These are phyloP conservation scores for Napeogenes sylphis DNA, from an alignment of 2,888 invertebrate species.

Conservation along the genomic window DNA sequence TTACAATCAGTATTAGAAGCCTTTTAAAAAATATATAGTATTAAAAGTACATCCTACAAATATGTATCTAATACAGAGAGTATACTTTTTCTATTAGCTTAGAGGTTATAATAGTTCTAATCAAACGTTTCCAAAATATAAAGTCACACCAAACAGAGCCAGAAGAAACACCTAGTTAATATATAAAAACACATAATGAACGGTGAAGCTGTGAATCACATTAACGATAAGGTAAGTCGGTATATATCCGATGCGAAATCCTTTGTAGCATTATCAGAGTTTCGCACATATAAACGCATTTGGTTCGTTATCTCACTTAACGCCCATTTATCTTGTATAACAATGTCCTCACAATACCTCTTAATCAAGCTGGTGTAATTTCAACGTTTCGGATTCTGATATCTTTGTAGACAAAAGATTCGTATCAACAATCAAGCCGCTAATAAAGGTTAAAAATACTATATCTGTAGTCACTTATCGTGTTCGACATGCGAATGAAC, in stretches of 20 bases:
- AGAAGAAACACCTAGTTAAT: neutral
- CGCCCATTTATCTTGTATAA: constrained; percentile 76
- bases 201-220: neutral
- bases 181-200: neutral
- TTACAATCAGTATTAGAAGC: no score
- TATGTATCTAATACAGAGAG: no score
- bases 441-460: constrained; percentile 10
- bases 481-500: constrained; percentile 7
- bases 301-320: constrained; percentile 69
- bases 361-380: constrained; percentile 65
- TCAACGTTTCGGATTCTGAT: constrained; percentile 34
- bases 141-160: no score
- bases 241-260: constrained; percentile 56
- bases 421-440: constrained; percentile 34
- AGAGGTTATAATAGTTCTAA: no score
- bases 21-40: no score
- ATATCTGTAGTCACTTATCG: constrained; percentile 2
- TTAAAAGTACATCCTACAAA: no score
- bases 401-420: constrained; percentile 35
- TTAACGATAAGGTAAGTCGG: constrained; percentile 31
- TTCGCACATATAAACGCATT: constrained; percentile 77
- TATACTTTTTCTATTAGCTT: no score
- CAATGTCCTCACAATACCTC: constrained; percentile 66
- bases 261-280: constrained; percentile 72
- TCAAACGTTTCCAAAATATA: no score